Percentiles rank a stretch among this genome's conserved stretches.
Conservation (phyloP, 2,113 vertebrate species). For the Phodopus roborovskii region DNA sequence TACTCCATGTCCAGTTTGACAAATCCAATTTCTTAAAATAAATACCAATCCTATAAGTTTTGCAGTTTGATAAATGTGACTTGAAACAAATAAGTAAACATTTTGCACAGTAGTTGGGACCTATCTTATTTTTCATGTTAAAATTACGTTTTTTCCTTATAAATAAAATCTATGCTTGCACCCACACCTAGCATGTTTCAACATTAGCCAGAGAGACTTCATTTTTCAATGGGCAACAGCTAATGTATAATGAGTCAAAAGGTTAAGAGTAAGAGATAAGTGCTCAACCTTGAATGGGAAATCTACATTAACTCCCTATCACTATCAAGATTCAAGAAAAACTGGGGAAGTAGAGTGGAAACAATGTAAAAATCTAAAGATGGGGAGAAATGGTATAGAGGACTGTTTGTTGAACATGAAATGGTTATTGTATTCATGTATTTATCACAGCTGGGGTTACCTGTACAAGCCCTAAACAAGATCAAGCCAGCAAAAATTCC, state of each 20-base stretch:
- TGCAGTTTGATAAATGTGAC: neutral
- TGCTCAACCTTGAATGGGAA: neutral
- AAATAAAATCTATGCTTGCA: neutral
- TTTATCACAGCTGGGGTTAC: neutral
- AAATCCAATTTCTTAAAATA: neutral
- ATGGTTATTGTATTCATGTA: neutral
- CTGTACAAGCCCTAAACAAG: neutral
- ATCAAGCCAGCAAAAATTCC: neutral
- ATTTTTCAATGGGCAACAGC: neutral
- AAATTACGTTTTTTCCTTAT: neutral
- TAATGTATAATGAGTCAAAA: neutral
- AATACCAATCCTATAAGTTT: neutral
- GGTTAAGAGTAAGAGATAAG: neutral
- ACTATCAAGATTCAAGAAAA: neutral
- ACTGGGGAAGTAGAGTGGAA: neutral
- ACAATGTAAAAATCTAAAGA: neutral
- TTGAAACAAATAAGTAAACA: neutral
- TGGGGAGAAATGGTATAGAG: neutral
- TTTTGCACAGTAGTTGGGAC: neutral
- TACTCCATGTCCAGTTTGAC: neutral
- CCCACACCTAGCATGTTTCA: neutral
- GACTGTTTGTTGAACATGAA: neutral
- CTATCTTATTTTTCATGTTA: neutral
- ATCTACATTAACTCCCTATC: neutral
- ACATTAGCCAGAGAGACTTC: neutral